Evolutionary conservation across 1,140 invertebrate genomes (phyloP), one percentile per base, ranked within the genome.

Genomic region (Reticulitermes speratus): DNA sequence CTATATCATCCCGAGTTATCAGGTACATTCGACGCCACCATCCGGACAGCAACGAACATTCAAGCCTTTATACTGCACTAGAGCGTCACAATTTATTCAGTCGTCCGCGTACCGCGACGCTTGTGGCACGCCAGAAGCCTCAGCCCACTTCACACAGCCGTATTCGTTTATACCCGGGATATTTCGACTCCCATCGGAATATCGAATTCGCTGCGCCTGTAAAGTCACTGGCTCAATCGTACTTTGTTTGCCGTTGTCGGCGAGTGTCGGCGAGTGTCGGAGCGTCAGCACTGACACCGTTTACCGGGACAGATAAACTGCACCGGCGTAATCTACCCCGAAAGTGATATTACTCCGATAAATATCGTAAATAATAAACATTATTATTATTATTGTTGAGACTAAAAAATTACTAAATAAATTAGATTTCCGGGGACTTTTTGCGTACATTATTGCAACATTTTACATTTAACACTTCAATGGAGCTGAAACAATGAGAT

Each of bases 81-180:
- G 16, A 75, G n/a, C 65, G 8, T 75, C 25, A n/a, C 25, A 19
- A 75, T 75, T 16, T 75, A n/a, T 65, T 65, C n/a, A 75, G 65
- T 75, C n/a, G 25, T 11, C 65, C 65, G 25, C 65, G 65, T 25
- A 30, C 65, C 65, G 65, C 65, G 65, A 75, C 65, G 65, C 65
- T 75, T 30, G n/a, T 75, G 65, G 65, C 25, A 75, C n/a, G 65
- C n/a, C 65, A 75, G 65, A 75, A 21, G n/a, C n/a, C 65, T 30
- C 65, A 75, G 14, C 7, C 25, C 65, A 1, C 65, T 75, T 30
- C 65, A 30, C 25, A 75, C n/a, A 75, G 25, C 30, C n/a, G 65
- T 2, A 75, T 75, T 75, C 65, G 65, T 75, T 75, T 75, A 75
- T 75, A 75, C n/a, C 65, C 65, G 65, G 65, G 65, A 75, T 30